Base-by-base conservation (phyloP, 2,113 vertebrate genomes). In the Brachionichthys hirsutus region DNA sequence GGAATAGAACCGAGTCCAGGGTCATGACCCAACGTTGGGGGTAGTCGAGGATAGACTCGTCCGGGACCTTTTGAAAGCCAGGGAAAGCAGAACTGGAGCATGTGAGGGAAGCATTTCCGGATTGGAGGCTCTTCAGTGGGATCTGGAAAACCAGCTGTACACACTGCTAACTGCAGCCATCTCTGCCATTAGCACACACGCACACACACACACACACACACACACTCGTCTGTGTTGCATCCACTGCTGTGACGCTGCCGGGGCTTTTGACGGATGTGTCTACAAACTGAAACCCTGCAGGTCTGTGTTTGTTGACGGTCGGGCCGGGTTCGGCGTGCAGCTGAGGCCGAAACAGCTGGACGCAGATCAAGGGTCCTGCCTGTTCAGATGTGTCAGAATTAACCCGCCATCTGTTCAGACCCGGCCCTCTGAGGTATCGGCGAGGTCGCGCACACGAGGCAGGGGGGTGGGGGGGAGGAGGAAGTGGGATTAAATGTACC, bases 111-210 rank as follows among this genome's bases (percentile, higher is more conserved):
- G n/a, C n/a, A n/a, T n/a, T n/a, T n/a, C n/a, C n/a, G n/a, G n/a
- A n/a, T n/a, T n/a, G n/a, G n/a, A 59, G 49, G 22, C 51, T 59
- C 50, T 58, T 41, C n/a, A n/a, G n/a, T n/a, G n/a, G n/a, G n/a
- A n/a, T n/a, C n/a, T n/a, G n/a, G n/a, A n/a, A n/a, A n/a, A n/a
- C n/a, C 76, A 89, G 85, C 84, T 86, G 77, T 80, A 56, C 75
- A 86, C 75, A 85, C 78, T 67, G 60, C 36, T 62, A 75, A 80
- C 80, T 78, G 53, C 47, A 48, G 30, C 51, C 40, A 17, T 65
- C 53, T 49, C 67, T 54, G 41, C 54, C 13, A 57, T 50, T 54
- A 40, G 35, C 22, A 17, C n/a, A n/a, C 56, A 34, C 46, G 13
- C 18, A 17, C 34, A 20, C 35, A 5, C 22, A 18, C 38, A 34